A percentile compares a stretch with the other conserved stretches of the same genome.
Conservation (phyloP, 2,888 invertebrate species). For the Diadromus collaris region DNA sequence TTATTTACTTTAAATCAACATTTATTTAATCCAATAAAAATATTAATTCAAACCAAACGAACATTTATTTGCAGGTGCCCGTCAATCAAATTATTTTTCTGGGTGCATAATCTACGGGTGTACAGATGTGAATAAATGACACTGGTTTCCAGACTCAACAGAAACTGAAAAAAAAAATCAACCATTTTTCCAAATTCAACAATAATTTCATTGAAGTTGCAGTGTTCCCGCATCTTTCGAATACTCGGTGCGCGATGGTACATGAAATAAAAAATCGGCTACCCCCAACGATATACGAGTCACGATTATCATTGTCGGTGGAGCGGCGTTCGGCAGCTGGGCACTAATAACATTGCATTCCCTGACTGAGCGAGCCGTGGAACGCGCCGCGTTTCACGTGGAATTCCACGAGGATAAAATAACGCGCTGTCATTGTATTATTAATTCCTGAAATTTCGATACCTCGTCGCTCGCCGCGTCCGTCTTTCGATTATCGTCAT, state of each 20-base stretch:
- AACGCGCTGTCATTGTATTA: conserved; percentile 7
- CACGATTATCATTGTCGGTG: conserved; percentile 11
- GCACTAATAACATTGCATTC: conserved; percentile 10
- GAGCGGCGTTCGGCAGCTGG: conserved; percentile 3
- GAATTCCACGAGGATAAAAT: conserved; percentile 24
- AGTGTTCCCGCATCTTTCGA: neutral
- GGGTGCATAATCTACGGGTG: too few species aligned
- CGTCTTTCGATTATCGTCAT: conserved; percentile 37
- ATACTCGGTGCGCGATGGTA: neutral
- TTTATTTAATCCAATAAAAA: too few species aligned
- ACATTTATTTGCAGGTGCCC: too few species aligned
- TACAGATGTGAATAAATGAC: too few species aligned
- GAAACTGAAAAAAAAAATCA: too few species aligned
- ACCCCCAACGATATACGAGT: neutral
- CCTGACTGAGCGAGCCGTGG: neutral
- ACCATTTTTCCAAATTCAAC: neutral
- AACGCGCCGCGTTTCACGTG: neutral
- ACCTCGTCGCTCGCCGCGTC: conserved; percentile 15
- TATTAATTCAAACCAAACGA: too few species aligned
- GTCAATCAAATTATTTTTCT: too few species aligned
- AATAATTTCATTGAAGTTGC: neutral
- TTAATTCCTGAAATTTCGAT: conserved; percentile 43
- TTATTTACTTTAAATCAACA: too few species aligned
- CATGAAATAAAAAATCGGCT: neutral
- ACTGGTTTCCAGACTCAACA: too few species aligned